phyloP scores from a whole-genome alignment of 2,888 invertebrate genomes.

The Pteria penguin region DNA sequence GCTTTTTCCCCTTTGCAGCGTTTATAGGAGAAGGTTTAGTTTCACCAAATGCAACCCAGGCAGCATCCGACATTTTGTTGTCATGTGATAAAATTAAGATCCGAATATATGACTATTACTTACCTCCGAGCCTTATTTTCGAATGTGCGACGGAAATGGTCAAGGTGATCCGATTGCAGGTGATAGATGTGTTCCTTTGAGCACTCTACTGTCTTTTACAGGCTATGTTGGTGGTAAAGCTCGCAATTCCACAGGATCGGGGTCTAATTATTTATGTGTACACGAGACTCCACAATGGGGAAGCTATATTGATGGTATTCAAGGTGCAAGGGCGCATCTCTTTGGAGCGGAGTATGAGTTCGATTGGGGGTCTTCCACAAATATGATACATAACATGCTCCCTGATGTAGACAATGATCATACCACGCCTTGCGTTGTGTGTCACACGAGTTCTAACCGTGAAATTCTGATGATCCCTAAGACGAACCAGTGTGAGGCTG shows the following conservation, averaged over 20 bases:
- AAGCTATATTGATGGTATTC: not conserved
- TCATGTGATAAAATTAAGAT: too few species aligned
- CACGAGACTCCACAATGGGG: not conserved
- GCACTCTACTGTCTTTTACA: too few species aligned
- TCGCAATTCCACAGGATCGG: not conserved
- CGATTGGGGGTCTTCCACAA: not conserved
- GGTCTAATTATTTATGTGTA: not conserved
- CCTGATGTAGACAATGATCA: not conserved
- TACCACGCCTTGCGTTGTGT: not conserved
- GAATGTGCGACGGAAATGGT: too few species aligned
- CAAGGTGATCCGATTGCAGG: too few species aligned
- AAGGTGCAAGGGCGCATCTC: not conserved
- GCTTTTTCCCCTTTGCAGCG: too few species aligned
- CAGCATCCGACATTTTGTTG: too few species aligned
- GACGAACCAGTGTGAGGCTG: not conserved
- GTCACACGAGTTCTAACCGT: not conserved
- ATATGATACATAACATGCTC: not conserved
- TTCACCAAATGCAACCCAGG: too few species aligned
- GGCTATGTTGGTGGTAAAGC: not conserved
- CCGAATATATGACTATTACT: too few species aligned
- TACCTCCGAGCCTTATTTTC: too few species aligned
- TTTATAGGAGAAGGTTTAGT: too few species aligned
- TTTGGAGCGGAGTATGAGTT: not conserved
- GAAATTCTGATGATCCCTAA: slow-evolving; percentile 11
- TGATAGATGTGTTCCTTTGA: too few species aligned